phyloP scores from a whole-genome alignment of 2,888 invertebrate genomes.

The Silvanus unidentatus region DNA sequence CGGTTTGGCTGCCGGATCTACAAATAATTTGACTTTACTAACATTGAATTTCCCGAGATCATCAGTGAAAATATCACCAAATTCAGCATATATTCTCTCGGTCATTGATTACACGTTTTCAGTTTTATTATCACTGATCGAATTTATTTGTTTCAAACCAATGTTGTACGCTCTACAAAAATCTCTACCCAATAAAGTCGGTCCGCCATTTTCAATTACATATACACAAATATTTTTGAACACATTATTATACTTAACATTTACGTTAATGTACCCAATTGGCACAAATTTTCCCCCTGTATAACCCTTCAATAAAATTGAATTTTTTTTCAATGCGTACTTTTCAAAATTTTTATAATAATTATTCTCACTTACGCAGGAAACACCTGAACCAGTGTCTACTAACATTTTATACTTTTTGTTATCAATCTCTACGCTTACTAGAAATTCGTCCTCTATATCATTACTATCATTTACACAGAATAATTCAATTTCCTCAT shows the following conservation, averaged over 20 bases:
- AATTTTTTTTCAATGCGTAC: not conserved
- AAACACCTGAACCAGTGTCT: not conserved
- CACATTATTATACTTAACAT: conserved; percentile 3
- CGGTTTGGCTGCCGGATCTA: conserved; percentile 5
- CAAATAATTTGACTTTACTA: conserved; percentile 2
- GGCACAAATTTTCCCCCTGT: conserved; percentile 1
- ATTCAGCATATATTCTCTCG: not conserved
- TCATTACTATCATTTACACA: not conserved
- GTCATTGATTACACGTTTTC: not conserved
- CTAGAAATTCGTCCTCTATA: not conserved
- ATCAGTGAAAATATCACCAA: conserved; percentile 1
- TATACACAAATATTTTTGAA: not conserved
- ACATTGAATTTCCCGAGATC: conserved; percentile 1
- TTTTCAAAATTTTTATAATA: conserved; percentile 1
- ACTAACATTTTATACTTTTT: not conserved
- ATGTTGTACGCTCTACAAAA: not conserved
- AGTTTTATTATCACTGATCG: not conserved
- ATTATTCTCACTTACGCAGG: not conserved
- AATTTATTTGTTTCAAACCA: not conserved
- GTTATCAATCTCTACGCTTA: not conserved
- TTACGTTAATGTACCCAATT: conserved; percentile 1
- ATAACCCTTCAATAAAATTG: conserved; percentile 3
- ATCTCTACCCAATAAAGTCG: conserved; percentile 5
- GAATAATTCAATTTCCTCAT: not conserved
- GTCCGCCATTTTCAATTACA: conserved; percentile 4